Evolutionary conservation across 2,797 vertebrate species (phyloP).

Genomic region (Chrysolophus pictus): DNA sequence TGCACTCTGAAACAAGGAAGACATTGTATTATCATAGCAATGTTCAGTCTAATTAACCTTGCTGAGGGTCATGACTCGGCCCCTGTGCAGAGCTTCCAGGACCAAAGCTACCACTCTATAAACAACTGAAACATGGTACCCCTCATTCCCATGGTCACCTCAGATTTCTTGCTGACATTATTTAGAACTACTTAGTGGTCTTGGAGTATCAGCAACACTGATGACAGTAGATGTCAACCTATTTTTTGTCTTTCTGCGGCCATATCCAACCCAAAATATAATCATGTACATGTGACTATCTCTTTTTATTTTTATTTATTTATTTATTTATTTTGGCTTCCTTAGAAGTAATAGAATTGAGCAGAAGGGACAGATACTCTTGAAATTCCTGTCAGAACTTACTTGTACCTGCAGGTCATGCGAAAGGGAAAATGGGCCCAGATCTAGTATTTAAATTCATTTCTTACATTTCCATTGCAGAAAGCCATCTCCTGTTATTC

Average conservation of each 20-base stretch:
- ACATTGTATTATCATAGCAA: neutral
- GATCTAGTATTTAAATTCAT: neutral
- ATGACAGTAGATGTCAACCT: neutral
- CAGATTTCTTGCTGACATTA: neutral
- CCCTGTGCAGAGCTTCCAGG: neutral
- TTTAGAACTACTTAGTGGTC: neutral
- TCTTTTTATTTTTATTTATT: neutral
- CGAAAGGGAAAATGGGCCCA: neutral
- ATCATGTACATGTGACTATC: accelerated
- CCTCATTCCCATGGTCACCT: neutral
- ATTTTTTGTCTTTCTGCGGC: neutral
- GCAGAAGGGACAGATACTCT: neutral
- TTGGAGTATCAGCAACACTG: neutral
- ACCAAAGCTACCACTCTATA: neutral
- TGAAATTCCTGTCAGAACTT: neutral
- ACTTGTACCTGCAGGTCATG: neutral
- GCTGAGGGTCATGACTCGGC: neutral
- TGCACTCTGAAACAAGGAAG: neutral
- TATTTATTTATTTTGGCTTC: neutral
- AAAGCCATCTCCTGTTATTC: neutral
- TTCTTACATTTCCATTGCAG: neutral
- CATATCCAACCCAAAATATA: neutral
- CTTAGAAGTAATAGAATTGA: neutral
- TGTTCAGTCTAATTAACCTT: neutral
- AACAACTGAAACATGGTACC: accelerated